These are phyloP conservation scores for Miichthys miiuy DNA, from an alignment of 2,797 vertebrate genomes.

Conservation along the genomic window DNA sequence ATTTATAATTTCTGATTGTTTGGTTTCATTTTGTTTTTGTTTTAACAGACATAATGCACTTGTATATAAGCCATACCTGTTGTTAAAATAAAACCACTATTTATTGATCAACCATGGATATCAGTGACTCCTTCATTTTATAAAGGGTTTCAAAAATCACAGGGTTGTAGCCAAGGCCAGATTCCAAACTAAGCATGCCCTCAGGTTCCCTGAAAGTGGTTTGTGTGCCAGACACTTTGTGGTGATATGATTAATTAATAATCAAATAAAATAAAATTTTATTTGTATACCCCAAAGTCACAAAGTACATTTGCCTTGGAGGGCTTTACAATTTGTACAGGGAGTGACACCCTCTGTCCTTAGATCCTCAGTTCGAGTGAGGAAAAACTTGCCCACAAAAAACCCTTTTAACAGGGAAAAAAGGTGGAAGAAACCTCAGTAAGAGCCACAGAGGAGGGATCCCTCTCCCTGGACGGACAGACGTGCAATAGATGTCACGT, in stretches of 20 bases:
- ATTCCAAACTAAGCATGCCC: background rate
- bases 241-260: background rate
- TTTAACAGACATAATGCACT: slow-evolving; percentile 84
- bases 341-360: no score
- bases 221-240: background rate
- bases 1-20: slow-evolving; percentile 75
- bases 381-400: no score
- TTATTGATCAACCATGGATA: slow-evolving; percentile 80
- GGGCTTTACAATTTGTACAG: no score
- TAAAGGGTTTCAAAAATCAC: background rate
- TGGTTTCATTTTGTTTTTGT: slow-evolving; percentile 75
- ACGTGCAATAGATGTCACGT: no score
- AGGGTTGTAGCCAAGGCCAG: background rate
- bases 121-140: slow-evolving; percentile 36
- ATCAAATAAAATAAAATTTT: no score
- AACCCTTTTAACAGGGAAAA: no score
- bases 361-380: no score
- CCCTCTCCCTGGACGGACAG: no score
- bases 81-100: slow-evolving; percentile 88
- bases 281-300: no score
- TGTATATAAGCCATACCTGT: slow-evolving; percentile 88
- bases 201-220: background rate
- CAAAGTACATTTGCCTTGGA: no score
- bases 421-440: no score
- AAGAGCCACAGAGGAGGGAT: no score